phyloP scores from a whole-genome alignment of 2,113 vertebrate genomes.

The Proteles cristata region DNA sequence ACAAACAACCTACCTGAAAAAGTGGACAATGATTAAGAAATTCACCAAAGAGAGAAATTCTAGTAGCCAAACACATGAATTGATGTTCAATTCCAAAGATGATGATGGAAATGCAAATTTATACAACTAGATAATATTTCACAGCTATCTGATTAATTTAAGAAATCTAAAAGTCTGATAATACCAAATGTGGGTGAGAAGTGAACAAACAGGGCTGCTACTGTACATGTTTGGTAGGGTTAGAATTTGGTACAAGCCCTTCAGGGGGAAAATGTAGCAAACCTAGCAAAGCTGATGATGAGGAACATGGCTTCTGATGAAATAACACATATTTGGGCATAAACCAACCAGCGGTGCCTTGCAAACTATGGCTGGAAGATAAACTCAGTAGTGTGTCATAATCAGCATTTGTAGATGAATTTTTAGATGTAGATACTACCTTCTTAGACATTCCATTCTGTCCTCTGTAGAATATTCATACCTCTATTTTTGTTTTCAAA shows the following conservation, averaged over 20 bases:
- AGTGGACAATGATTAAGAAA: neutral
- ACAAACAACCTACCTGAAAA: neutral
- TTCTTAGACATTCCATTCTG: neutral
- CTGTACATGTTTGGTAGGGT: neutral
- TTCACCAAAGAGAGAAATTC: neutral
- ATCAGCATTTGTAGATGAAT: neutral
- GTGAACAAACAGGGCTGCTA: neutral
- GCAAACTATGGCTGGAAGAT: neutral
- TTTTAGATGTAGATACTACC: neutral
- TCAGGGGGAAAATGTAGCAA: neutral
- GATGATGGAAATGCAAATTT: neutral
- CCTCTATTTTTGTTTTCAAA: neutral
- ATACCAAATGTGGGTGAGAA: neutral
- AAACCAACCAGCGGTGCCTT: neutral
- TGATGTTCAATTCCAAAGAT: neutral
- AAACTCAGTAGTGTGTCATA: neutral
- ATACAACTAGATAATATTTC: neutral
- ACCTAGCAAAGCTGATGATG: neutral
- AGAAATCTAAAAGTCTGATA: neutral
- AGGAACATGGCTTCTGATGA: neutral
- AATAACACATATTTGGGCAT: neutral
- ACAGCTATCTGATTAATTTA: neutral
- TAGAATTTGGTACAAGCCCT: neutral
- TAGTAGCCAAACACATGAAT: neutral
- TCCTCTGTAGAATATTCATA: neutral